These are phyloP conservation scores for Syngnathus scovelli DNA, from an alignment of 2,113 vertebrate genomes.

Conservation along the genomic window DNA sequence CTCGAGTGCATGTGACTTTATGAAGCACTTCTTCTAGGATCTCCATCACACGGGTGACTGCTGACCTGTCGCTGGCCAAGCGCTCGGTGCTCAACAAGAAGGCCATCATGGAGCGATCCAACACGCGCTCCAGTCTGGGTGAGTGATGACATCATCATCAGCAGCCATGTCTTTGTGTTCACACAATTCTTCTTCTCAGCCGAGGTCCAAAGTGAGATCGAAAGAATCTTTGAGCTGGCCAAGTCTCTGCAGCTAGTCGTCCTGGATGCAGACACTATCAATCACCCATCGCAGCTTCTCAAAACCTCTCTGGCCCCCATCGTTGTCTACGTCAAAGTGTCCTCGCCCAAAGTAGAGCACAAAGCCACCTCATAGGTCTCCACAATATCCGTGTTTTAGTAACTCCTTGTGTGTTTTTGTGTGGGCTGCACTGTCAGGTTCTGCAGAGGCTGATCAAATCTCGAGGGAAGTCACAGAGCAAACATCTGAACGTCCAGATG, in stretches of 20 bases:
- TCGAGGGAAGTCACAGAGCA: constrained; percentile 93
- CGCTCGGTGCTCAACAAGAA: constrained; percentile 95
- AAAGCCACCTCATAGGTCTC: not conserved
- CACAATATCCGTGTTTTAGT: not conserved
- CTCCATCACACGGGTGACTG: constrained; percentile 94
- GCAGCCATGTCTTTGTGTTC: constrained; percentile 13
- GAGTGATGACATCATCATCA: constrained; percentile 45
- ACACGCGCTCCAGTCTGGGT: constrained; percentile 92
- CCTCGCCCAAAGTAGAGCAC: constrained; percentile 85
- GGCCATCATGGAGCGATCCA: constrained; percentile 92
- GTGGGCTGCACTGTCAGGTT: constrained; percentile 68
- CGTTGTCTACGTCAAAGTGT: constrained; percentile 95
- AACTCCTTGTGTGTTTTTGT: not conserved
- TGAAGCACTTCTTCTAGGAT: constrained; percentile 73
- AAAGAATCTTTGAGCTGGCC: constrained; percentile 95
- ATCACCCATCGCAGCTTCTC: constrained; percentile 90
- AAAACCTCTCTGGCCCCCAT: constrained; percentile 96
- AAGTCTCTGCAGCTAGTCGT: constrained; percentile 93
- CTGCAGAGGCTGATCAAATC: constrained; percentile 92
- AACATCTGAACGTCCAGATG: constrained; percentile 96
- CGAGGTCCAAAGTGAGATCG: constrained; percentile 95
- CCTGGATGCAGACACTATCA: constrained; percentile 95
- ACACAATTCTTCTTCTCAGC: constrained; percentile 61
- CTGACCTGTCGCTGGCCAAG: constrained; percentile 93
- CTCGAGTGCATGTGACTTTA: constrained; percentile 15